These are phyloP conservation scores for Acronicta aceris DNA, from an alignment of 2,888 invertebrate genomes.

Conservation along the genomic window DNA sequence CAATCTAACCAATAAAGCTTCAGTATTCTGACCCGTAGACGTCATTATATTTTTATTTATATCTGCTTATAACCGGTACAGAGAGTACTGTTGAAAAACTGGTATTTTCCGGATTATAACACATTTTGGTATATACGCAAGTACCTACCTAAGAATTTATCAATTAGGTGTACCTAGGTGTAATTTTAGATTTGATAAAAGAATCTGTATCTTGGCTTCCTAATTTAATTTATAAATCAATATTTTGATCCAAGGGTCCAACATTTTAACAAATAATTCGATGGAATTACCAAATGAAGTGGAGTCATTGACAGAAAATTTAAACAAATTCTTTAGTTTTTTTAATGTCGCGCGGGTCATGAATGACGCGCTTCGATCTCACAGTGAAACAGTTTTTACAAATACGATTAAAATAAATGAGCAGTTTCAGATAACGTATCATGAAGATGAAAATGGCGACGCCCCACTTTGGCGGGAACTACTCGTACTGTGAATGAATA, in stretches of 20 bases:
- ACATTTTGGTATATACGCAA: background rate
- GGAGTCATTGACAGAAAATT: constrained; percentile 25
- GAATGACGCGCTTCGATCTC: constrained; percentile 13
- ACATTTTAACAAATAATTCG: background rate
- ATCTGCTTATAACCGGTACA: constrained; percentile 8
- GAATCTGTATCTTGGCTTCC: too few relatives aligned
- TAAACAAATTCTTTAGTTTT: constrained; percentile 23
- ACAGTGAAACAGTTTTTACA: constrained; percentile 13
- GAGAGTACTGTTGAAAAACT: background rate
- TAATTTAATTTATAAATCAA: too few relatives aligned
- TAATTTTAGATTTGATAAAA: too few relatives aligned
- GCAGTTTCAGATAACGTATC: constrained; percentile 35
- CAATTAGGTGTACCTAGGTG: too few relatives aligned
- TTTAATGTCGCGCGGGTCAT: constrained; percentile 26
- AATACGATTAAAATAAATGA: background rate
- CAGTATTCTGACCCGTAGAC: constrained; percentile 10
- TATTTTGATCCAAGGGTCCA: too few relatives aligned
- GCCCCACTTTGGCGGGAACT: constrained; percentile 37
- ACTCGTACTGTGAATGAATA: constrained; percentile 34
- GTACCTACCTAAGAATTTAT: constrained; percentile 1
- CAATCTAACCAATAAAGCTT: constrained; percentile 11
- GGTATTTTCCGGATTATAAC: background rate
- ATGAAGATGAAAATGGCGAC: constrained; percentile 29
- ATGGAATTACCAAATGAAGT: background rate
- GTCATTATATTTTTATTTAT: constrained; percentile 13